These are phyloP conservation scores for Phenganax subtilis DNA, from an alignment of 92 coral and sea anemone species.

Conservation along the genomic window DNA sequence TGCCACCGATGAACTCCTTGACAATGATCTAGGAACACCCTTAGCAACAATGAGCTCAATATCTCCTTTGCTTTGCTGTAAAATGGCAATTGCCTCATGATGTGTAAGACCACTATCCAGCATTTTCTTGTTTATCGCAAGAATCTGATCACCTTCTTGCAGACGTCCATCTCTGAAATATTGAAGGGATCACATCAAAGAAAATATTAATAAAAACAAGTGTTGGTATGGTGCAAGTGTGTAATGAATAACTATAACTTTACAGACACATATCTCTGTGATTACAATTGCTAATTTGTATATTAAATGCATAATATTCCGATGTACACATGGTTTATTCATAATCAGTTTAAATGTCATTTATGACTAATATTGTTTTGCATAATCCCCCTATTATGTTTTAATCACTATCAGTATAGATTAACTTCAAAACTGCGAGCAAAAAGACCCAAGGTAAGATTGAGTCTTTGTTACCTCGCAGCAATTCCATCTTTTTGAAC, in stretches of 20 bases:
- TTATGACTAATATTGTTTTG: too few species aligned
- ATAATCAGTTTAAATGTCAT: too few species aligned
- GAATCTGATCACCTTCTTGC: conserved; percentile 95
- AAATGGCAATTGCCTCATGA: conserved; percentile 89
- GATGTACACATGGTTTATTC: too few species aligned
- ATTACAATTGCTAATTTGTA: too few species aligned
- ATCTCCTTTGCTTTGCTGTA: conserved; percentile 85
- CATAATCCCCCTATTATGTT: background rate
- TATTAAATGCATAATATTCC: too few species aligned
- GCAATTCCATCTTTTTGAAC: conserved; percentile 93
- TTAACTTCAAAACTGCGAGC: background rate
- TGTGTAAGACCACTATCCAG: conserved; percentile 91
- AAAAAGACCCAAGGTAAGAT: background rate
- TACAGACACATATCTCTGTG: too few species aligned
- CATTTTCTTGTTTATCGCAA: conserved; percentile 80
- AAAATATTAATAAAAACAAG: background rate
- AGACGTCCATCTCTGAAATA: conserved; percentile 72
- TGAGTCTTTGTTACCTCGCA: conserved; percentile 56
- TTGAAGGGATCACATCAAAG: background rate
- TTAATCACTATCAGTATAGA: background rate
- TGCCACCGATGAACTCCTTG: conserved; percentile 83
- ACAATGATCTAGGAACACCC: conserved; percentile 75
- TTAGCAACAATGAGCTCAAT: conserved; percentile 93
- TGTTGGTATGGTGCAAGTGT: background rate
- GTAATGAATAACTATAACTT: too few species aligned